These are phyloP conservation scores for Carcina quercana DNA, from an alignment of 2,888 invertebrate species.

Conservation along the genomic window DNA sequence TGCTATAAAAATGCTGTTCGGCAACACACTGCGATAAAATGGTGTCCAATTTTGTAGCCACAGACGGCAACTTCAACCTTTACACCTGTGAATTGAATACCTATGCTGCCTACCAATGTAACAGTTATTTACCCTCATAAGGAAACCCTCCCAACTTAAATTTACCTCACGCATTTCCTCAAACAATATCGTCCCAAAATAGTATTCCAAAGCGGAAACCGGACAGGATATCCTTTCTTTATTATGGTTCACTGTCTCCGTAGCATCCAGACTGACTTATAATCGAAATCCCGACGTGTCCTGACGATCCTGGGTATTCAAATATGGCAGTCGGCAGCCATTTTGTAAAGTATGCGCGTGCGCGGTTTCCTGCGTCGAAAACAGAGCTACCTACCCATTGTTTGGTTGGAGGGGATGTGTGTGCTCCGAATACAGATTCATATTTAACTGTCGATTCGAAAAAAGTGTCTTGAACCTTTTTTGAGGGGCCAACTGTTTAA, in stretches of 20 bases:
- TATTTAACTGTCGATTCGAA: constrained; percentile 45
- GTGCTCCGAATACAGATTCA: constrained; percentile 52
- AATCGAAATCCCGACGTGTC: constrained; percentile 29
- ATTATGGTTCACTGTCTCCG: constrained; percentile 58
- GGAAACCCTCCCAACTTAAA: constrained; percentile 10
- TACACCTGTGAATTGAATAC: no score
- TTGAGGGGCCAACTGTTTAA: constrained; percentile 12
- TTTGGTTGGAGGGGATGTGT: constrained; percentile 58
- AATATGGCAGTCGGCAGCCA: constrained; percentile 21
- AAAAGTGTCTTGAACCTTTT: constrained; percentile 33
- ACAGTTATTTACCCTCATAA: no score
- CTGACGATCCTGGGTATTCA: not conserved
- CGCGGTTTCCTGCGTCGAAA: constrained; percentile 64
- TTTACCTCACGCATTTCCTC: constrained; percentile 41
- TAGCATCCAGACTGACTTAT: constrained; percentile 52
- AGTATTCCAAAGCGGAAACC: constrained; percentile 42
- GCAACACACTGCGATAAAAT: no score
- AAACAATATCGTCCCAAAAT: constrained; percentile 27
- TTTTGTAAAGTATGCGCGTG: constrained; percentile 62
- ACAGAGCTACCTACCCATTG: constrained; percentile 66
- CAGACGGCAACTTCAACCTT: no score
- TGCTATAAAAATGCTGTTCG: no score
- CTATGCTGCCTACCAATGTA: no score
- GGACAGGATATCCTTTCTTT: constrained; percentile 61
- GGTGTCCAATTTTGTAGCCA: no score